A percentile compares a stretch with the other conserved stretches of the same genome.
Evolutionary conservation across 35 echinoderm and acorn worm species (phyloP).

Genomic region (Amphiura filiformis): DNA sequence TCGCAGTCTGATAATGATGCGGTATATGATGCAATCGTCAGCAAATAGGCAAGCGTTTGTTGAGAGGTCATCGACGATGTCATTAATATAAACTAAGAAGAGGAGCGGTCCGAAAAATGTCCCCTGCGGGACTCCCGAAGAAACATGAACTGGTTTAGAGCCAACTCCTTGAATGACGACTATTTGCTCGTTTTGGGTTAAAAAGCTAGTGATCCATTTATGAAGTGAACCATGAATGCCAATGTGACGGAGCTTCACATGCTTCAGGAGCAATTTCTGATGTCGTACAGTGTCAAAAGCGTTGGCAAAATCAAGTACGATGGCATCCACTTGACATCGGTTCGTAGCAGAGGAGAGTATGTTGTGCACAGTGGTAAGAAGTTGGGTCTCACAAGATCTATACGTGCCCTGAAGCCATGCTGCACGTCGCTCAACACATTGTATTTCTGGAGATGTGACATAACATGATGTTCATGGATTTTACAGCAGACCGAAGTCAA

Average conservation of each 20-base stretch:
- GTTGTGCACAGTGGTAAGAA: slow-evolving; percentile 17
- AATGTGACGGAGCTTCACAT: neutral
- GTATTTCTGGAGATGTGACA: neutral
- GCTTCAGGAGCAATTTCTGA: neutral
- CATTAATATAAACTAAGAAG: slow-evolving; percentile 16
- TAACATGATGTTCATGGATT: neutral
- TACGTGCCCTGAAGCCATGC: slow-evolving; percentile 41
- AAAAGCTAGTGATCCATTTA: neutral
- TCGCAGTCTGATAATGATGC: neutral
- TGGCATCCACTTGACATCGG: neutral
- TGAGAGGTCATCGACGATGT: neutral
- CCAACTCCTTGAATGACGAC: neutral
- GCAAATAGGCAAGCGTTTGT: slow-evolving; percentile 13
- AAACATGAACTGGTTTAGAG: neutral
- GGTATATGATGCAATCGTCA: slow-evolving; percentile 24
- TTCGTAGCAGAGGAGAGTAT: neutral
- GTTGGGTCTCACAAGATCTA: slow-evolving; percentile 52
- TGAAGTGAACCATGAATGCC: neutral
- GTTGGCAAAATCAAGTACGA: slow-evolving; percentile 25
- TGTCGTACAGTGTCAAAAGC: slow-evolving; percentile 41
- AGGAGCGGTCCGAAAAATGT: slow-evolving; percentile 28
- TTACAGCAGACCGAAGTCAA: no score
- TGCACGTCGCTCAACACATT: slow-evolving; percentile 11
- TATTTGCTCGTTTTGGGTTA: neutral
- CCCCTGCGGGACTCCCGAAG: slow-evolving; percentile 41